Evolutionary conservation across 2,113 vertebrate species (phyloP).

Genomic region (Telmatochromis sp.): DNA sequence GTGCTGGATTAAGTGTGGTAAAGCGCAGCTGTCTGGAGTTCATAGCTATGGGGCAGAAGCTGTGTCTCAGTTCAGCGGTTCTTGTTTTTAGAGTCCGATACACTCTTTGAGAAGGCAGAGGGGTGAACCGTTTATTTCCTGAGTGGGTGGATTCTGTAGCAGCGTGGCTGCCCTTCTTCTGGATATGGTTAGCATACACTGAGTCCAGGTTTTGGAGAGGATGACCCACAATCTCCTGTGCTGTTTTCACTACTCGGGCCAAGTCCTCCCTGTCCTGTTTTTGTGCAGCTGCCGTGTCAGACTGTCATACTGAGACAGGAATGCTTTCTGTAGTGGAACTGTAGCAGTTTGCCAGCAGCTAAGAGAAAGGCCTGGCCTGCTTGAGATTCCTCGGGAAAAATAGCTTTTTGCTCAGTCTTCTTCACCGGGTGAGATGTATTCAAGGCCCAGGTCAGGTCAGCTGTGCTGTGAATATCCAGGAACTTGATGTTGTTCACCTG

Average conservation of each 20-base stretch:
- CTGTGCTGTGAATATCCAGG: not conserved
- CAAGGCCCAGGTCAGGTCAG: not conserved
- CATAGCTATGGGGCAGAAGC: not conserved
- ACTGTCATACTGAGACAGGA: not conserved
- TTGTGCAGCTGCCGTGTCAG: not conserved
- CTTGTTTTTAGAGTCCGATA: not conserved
- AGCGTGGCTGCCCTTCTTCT: not conserved
- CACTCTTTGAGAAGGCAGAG: not conserved
- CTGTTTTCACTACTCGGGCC: not conserved
- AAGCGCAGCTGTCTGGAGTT: not conserved
- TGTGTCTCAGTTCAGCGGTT: not conserved
- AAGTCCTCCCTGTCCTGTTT: not conserved
- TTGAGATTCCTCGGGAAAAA: not conserved
- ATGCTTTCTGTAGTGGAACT: not conserved
- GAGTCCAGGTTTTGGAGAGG: not conserved
- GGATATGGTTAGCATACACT: not conserved
- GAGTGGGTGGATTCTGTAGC: not conserved
- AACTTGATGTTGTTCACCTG: not conserved
- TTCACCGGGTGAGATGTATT: not conserved
- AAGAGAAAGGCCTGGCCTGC: not conserved
- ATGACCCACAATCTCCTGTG: not conserved
- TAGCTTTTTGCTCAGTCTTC: not conserved
- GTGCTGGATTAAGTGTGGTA: accelerated
- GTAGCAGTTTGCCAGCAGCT: not conserved
- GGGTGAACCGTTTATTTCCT: not conserved